Evolutionary conservation across 1,140 invertebrate species (phyloP).

Genomic region (Drosophila cardini): DNA sequence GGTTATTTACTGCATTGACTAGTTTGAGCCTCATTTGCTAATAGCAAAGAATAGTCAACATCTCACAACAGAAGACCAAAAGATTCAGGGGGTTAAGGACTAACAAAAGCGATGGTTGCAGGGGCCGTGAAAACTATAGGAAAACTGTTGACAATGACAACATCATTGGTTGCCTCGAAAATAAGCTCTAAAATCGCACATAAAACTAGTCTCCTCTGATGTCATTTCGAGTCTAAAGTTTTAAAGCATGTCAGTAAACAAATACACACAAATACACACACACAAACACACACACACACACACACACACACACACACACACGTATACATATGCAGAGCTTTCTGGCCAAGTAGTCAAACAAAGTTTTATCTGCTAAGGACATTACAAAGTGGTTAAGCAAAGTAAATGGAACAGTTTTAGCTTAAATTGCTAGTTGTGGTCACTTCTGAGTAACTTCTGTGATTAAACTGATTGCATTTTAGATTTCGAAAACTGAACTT

Average conservation of each 20-base stretch:
- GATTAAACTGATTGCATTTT: not conserved
- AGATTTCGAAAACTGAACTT: not conserved
- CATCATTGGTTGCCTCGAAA: conserved; percentile 38
- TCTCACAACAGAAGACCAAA: not conserved
- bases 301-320: not conserved
- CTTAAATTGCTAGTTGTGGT: not conserved
- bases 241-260: conserved; percentile 1
- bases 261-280: no score
- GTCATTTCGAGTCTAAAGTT: conserved; percentile 18
- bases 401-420: conserved; percentile 19
- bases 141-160: conserved; percentile 37
- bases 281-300: not conserved
- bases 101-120: not conserved
- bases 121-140: not conserved
- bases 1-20: conserved; percentile 58
- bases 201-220: conserved; percentile 14
- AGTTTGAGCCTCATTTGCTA: conserved; percentile 54
- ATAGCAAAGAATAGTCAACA: conserved; percentile 20
- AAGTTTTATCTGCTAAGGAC: conserved; percentile 10
- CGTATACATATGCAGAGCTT: not conserved
- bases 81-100: no score
- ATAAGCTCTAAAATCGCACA: conserved; percentile 23
- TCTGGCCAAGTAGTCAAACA: conserved; percentile 3
- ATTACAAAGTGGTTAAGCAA: conserved; percentile 5
- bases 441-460: conserved; percentile 5